Evolutionary conservation across 2,888 invertebrate genomes (phyloP), one percentile per base, ranked within the genome.

Genomic region (Andrena chrysosceles): DNA sequence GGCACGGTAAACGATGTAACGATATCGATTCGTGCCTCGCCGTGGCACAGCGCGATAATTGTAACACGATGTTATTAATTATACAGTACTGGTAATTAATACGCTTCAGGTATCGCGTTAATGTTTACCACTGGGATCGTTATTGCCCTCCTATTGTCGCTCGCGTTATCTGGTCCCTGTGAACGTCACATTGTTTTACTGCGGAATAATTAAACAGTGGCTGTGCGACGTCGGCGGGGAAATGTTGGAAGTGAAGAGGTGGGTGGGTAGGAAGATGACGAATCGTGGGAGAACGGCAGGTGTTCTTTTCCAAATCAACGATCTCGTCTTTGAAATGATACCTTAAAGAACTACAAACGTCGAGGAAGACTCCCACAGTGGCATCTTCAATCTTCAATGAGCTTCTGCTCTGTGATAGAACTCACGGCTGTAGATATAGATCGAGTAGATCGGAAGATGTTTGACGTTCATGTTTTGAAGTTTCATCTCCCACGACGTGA

Each of bases 31-130:
- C 56, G 4, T 7, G 7, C n/a, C 33, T 26, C 23, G 5, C 16
- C 20, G 33, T 8, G 16, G 29, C 77, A 48, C 26, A 16, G n/a
- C 35, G 16, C 56, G 29, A 79, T 66, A 71, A 78, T 67, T 71
- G 66, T 71, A 60, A 71, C 66, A 31, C 60, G 60, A 54, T 66
- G 62, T 67, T 71, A 67, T 66, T 78, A 80, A 66, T 60, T 71
- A 62, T 33, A 54, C 33, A 49, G 20, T 48, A 16, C 35, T 69
- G n/a, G 54, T 20, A 80, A 78, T 80, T 78, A 80, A 33, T 60
- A 67, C 42, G 71, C 66, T 52, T 78, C 71, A 26, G 54, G 26
- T 78, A 62, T 66, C 48, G 20, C 64, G 52, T 66, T 60, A 60
- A 70, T 49, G 56, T 68, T 60, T 70, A 20, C 48, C 20, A 23